Percentiles rank a stretch among this genome's conserved stretches.
Evolutionary conservation across 1,140 invertebrate species (phyloP).

Genomic region (Atopsyche davidsoni): DNA sequence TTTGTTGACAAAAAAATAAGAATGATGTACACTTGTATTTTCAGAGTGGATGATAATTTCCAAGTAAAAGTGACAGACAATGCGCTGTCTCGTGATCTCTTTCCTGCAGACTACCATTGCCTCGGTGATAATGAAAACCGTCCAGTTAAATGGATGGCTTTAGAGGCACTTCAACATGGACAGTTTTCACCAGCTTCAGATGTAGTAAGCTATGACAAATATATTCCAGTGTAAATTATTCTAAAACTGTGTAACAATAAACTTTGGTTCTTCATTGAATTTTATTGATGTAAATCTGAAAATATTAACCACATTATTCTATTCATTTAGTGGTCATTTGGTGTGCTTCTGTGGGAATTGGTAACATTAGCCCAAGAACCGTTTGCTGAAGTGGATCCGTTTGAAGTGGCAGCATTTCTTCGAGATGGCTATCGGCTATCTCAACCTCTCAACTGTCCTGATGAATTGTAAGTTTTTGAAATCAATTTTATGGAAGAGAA

Average conservation of each 20-base stretch:
- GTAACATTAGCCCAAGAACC: conserved; percentile 84
- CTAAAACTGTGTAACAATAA: background rate
- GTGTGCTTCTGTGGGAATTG: conserved; percentile 90
- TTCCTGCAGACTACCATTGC: conserved; percentile 92
- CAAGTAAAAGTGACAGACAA: conserved; percentile 85
- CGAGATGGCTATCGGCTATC: conserved; percentile 81
- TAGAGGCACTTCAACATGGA: conserved; percentile 77
- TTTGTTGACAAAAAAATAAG: too few species aligned
- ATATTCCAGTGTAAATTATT: background rate
- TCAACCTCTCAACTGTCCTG: conserved; percentile 90
- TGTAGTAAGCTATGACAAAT: conserved; percentile 59
- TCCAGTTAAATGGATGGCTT: conserved; percentile 93
- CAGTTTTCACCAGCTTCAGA: conserved; percentile 75
- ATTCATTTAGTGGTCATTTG: conserved; percentile 81
- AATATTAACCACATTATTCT: background rate
- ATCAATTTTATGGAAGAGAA: conserved; percentile 4
- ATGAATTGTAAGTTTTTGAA: conserved; percentile 74
- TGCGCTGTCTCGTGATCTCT: conserved; percentile 83
- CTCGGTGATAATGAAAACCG: conserved; percentile 91
- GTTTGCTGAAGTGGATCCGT: conserved; percentile 84
- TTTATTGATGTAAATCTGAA: background rate
- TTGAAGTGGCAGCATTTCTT: conserved; percentile 82
- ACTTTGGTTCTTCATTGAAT: background rate
- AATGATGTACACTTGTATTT: too few species aligned
- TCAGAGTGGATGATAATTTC: conserved; percentile 73